Evolutionary conservation across 2,888 invertebrate genomes (phyloP), one percentile per base, ranked within the genome.

Genomic region (Xylocampa areola): DNA sequence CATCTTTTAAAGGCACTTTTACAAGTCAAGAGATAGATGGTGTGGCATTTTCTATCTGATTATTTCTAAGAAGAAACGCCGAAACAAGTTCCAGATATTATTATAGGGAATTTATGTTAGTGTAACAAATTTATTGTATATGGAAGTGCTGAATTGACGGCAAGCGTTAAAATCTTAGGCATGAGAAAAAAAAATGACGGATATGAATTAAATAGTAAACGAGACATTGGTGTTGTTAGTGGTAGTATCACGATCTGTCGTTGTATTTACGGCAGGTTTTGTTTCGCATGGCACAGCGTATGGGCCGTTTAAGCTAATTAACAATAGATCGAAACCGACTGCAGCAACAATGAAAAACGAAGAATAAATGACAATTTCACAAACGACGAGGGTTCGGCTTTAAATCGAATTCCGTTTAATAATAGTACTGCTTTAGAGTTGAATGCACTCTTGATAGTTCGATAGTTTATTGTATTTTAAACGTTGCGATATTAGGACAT

Each of bases 361-460:
- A 93, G 92, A 92, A 93, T 93, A 92, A 93, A 93, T 93, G 93
- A 91, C 93, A 93, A 92, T 93, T 92, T 92, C 92, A 91, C 92
- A 92, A 93, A 92, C 92, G 92, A 87, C 92, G 87, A 91, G 92
- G 92, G 92, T 89, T 92, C 90, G 90, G 89, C 86, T 92, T 89
- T 91, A 92, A 92, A 93, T 93, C 93, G 93, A 93, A 92, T 91
- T 91, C 92, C 90, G 89, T 92, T 91, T 92, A 93, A 93, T 93
- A 92, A 93, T 93, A 92, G 93, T 91, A 89, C 83, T 82, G 87
- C 85, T 86, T 87, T 88, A 83, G 91, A 93, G 93, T 92, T 93
- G 93, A 93, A 93, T 87, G 93, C 86, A 91, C 93, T 92, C 88
- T 86, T 86, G 87, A 90, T 92, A 91, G 87, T 86, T 76, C 81